Evolutionary conservation across 2,888 invertebrate genomes (phyloP).

Genomic region (Volucella bombylans): DNA sequence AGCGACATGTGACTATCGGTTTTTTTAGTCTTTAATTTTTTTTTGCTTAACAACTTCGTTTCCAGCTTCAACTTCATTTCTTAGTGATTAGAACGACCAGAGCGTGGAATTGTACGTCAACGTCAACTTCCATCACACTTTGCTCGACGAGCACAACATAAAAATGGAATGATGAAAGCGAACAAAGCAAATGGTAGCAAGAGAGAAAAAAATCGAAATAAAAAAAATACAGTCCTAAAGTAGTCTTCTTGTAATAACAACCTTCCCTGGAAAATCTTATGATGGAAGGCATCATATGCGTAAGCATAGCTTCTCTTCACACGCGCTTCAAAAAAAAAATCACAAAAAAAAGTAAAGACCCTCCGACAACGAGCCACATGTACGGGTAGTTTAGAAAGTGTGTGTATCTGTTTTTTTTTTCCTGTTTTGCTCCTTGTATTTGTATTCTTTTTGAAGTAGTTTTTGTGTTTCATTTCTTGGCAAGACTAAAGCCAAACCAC

Average conservation of each 20-base stretch:
- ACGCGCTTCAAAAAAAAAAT: conserved; percentile 33
- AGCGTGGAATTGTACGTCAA: conserved; percentile 42
- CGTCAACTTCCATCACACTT: conserved; percentile 32
- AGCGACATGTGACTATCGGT: conserved; percentile 3
- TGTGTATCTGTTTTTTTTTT: conserved; percentile 5
- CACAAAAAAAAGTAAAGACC: conserved; percentile 19
- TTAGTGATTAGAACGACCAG: conserved; percentile 37
- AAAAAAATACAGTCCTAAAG: conserved; percentile 19
- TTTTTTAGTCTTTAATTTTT: not conserved
- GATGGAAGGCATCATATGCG: conserved; percentile 56
- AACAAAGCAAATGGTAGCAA: conserved; percentile 8
- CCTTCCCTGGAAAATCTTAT: conserved; percentile 26
- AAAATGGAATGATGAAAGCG: conserved; percentile 2
- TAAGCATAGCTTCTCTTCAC: conserved; percentile 67
- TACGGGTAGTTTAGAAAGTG: conserved; percentile 33
- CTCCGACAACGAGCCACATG: conserved; percentile 18
- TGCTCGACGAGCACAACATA: not conserved
- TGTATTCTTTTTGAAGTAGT: conserved; percentile 12
- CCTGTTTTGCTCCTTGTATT: conserved; percentile 4
- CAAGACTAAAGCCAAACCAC: conserved; percentile 26
- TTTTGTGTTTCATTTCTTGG: not conserved
- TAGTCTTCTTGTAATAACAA: conserved; percentile 48
- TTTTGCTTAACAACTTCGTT: conserved; percentile 13
- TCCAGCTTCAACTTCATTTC: conserved; percentile 22
- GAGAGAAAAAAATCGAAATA: conserved; percentile 1